Base-by-base conservation (phyloP, 2,797 vertebrate species). In the Hydrocynus forskahlii region DNA sequence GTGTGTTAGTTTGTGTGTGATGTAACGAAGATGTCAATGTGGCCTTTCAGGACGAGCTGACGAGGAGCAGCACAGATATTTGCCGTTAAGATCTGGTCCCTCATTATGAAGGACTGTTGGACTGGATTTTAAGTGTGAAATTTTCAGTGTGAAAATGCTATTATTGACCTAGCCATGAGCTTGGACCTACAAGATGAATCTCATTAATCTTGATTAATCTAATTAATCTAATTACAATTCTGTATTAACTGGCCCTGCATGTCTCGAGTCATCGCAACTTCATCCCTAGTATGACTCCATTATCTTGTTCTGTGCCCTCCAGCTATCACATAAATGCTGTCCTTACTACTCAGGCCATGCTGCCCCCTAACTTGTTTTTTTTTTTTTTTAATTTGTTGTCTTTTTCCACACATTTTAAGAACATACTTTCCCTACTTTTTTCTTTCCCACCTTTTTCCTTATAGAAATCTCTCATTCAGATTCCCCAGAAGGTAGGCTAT, bases 391-490 rank as follows among this genome's bases (percentile, higher is more conserved):
- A 75, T 81, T 77, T 87, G 70, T 50, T 78, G 38, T 82, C 81
- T 67, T 80, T 59, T 71, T 19, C 72, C 83, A 52, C 64, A 68
- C 84, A 85, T n/a, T 91, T 87, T 92, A 85, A 91, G 87, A 89
- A 90, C 87, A 92, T 82, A 89, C 73, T 81, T 86, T 82, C 79
- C 81, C 79, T 78, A n/a, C 80, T 83, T 87, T 79, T 83, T 66
- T 83, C 67, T 68, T 75, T 73, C 70, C 76, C 79, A 66, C 88
- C 91, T 91, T 87, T 89, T 88, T 91, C 89, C 92, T 94, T 95
- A 86, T 96, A 96, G 95, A 96, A 96, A 96, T 96, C 93, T 96
- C 93, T 96, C 95, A 93, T 94, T 96, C 93, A 94, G 95, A 94
- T 95, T 96, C 94, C 92, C 95, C 92, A 95, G 94, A 96, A 96